These are phyloP conservation scores for Muscicapa striata DNA, from an alignment of 2,797 vertebrate genomes.

Conservation along the genomic window DNA sequence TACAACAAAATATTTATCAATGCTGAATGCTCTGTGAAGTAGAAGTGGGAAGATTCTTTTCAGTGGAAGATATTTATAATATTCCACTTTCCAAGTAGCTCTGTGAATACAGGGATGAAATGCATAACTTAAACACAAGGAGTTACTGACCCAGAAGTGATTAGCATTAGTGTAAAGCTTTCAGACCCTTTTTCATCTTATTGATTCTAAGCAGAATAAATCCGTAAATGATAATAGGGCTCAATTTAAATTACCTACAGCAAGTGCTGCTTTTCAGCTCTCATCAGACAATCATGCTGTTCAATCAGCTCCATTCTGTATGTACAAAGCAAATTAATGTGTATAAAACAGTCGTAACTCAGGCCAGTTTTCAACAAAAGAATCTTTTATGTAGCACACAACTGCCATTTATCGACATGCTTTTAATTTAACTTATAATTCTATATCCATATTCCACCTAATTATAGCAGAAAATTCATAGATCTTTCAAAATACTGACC, in stretches of 20 bases:
- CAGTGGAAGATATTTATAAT: conserved; percentile 56
- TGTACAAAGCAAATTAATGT: conserved; percentile 73
- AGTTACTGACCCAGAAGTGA: conserved; percentile 69
- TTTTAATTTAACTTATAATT: conserved; percentile 63
- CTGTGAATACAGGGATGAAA: conserved; percentile 34
- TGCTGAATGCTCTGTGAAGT: conserved; percentile 24
- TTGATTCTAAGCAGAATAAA: conserved; percentile 76
- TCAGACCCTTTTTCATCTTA: conserved; percentile 65
- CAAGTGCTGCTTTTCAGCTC: conserved; percentile 70
- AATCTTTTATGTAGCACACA: conserved; percentile 51
- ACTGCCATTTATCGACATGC: conserved; percentile 51
- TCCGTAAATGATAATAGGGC: conserved; percentile 72
- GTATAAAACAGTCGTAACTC: conserved; percentile 63
- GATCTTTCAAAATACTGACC: neutral
- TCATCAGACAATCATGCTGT: conserved; percentile 60
- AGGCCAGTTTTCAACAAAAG: conserved; percentile 61
- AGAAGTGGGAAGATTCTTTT: conserved; percentile 3
- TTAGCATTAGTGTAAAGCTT: conserved; percentile 69
- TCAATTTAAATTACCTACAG: conserved; percentile 78
- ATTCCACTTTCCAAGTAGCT: conserved; percentile 44
- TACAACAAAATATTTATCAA: conserved; percentile 25
- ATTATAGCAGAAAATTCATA: conserved; percentile 28
- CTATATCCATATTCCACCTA: conserved; percentile 27
- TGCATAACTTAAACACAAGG: conserved; percentile 58
- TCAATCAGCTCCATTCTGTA: conserved; percentile 64